A percentile compares a stretch with the other conserved stretches of the same genome.
Evolutionary conservation across 2,888 invertebrate genomes (phyloP).

Genomic region (Eledona agricola): DNA sequence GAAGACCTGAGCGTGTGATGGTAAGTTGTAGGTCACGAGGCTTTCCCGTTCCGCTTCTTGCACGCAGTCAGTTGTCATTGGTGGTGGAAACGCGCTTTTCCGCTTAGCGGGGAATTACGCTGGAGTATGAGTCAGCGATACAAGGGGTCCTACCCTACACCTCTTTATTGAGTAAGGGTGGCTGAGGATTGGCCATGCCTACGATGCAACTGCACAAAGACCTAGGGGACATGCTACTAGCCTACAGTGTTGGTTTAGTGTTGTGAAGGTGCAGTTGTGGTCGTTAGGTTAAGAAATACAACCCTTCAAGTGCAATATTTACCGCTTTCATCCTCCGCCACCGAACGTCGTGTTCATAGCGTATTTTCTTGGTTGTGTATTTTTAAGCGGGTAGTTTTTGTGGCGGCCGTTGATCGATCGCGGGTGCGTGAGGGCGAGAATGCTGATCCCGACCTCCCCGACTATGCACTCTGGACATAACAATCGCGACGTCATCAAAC

Average conservation of each 20-base stretch:
- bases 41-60: conserved; percentile 10
- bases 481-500: conserved; percentile 72
- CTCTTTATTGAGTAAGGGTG: conserved; percentile 59
- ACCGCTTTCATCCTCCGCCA: too few species aligned
- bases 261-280: conserved; percentile 63
- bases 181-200: conserved; percentile 59
- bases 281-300: conserved; percentile 60
- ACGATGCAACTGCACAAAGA: conserved; percentile 60
- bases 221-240: conserved; percentile 53
- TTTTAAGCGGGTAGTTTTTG: conserved; percentile 15
- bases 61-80: conserved; percentile 5
- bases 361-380: conserved; percentile 22
- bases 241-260: conserved; percentile 62
- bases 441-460: conserved; percentile 62
- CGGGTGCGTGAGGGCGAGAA: conserved; percentile 44
- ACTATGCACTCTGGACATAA: conserved; percentile 48
- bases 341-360: conserved; percentile 38
- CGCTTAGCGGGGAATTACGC: conserved; percentile 37
- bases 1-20: too few species aligned
- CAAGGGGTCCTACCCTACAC: conserved; percentile 54
- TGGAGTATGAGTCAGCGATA: conserved; percentile 60
- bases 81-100: conserved; percentile 23
- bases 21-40: conserved; percentile 16
- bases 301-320: conserved; percentile 27
- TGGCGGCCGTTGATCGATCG: conserved; percentile 47